Evolutionary conservation across 2,797 vertebrate species (phyloP), one percentile per base, ranked within the genome.

Genomic region (Mus spretus): DNA sequence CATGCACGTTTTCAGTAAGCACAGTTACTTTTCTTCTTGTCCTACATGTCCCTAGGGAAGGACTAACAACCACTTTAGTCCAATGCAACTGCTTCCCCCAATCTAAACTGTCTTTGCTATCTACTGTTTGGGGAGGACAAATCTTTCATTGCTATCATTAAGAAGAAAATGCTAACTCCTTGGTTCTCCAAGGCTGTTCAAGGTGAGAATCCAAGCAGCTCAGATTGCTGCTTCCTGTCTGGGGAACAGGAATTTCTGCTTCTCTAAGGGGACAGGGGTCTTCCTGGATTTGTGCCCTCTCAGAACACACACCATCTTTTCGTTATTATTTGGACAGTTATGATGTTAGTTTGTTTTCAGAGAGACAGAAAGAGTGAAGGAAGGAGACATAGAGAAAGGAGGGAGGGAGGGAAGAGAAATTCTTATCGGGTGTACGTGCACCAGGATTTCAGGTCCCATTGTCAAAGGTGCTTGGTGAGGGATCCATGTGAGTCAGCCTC

Each of bases 1-100:
- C 0, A 55, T 28, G 95, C 2, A 9, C 19, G 20, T 85, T 89
- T 95, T 95, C 44, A 91, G 92, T 74, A 89, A 90, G 6, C 28
- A 28, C n/a, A n/a, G 75, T 79, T 80, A 24, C 13, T 53, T 77
- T 79, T n/a, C n/a, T 19, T 85, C 40, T 40, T 50, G 31, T 67
- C 83, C 61, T 17, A 84, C 50, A 74, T 44, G 19, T 34, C 72
- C 50, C 22, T 7, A 85, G 9, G 50, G 50, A 87, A 44, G 10
- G 17, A 37, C 55, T 3, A 0, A 53, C 53, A 61, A 20, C 59
- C 34, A 74, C 20, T 37, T 72, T 15, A 89, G 82, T 59, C 28
- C 20, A 82, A 31, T 50, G 50, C 5, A 28, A 47, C 70, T 74
- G 9, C 59, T 53, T 34, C 37, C 3, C 7, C 15, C 28, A 22